A percentile compares a stretch with the other conserved stretches of the same genome.
Conservation (phyloP, 2,797 vertebrate genomes). For the Danio choprae region DNA sequence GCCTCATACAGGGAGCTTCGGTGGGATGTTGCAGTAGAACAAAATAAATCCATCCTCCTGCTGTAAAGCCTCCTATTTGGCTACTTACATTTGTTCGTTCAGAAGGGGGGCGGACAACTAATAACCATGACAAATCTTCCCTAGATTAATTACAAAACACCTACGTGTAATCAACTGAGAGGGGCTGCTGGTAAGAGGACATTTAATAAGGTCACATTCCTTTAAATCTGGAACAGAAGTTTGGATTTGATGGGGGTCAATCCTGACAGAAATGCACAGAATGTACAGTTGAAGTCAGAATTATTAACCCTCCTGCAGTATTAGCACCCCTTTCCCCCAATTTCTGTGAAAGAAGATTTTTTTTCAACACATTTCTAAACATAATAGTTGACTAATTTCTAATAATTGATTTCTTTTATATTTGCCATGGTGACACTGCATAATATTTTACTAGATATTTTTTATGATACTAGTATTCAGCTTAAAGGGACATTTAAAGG, state of each 20-base stretch:
- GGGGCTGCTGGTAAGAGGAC: conserved; percentile 20
- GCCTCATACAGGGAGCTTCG: conserved; percentile 20
- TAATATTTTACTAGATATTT: too few relatives aligned
- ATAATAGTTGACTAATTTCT: too few relatives aligned
- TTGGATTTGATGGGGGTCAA: background rate
- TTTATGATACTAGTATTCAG: too few relatives aligned
- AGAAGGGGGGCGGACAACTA: conserved; percentile 42
- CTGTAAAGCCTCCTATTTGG: conserved; percentile 9
- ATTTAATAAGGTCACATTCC: conserved; percentile 44
- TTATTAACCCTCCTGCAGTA: too few relatives aligned
- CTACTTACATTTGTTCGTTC: conserved; percentile 36
- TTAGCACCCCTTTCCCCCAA: too few relatives aligned
- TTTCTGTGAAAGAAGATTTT: too few relatives aligned
- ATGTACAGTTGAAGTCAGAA: background rate
- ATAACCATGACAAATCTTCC: conserved; percentile 57
- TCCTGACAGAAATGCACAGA: background rate
- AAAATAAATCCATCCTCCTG: conserved; percentile 6
- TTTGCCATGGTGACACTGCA: too few relatives aligned
- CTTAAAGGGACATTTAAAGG: too few relatives aligned
- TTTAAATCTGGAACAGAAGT: background rate
- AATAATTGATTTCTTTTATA: too few relatives aligned
- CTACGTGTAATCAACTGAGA: conserved; percentile 56
- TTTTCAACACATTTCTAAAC: too few relatives aligned
- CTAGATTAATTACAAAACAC: conserved; percentile 60
- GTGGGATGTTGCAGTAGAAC: conserved; percentile 8